phyloP scores from a whole-genome alignment of 2,888 invertebrate genomes.

The Caenorhabditis sp. region DNA sequence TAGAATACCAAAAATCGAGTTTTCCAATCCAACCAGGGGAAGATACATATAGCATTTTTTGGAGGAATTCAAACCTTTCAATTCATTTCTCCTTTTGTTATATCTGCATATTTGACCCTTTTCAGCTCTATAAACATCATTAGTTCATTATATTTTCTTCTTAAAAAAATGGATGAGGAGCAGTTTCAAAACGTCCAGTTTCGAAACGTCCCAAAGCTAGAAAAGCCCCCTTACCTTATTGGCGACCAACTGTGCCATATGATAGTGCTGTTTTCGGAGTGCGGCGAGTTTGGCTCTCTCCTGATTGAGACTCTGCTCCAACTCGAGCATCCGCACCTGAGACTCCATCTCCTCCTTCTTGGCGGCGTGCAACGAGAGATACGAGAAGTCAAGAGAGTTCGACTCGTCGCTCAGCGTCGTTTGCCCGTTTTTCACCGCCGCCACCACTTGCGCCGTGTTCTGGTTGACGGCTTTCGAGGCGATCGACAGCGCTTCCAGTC shows the following conservation, averaged over 20 bases:
- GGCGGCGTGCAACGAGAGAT: constrained; percentile 93
- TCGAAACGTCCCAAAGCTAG: too few relatives aligned
- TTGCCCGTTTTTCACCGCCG: constrained; percentile 93
- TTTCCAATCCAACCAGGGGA: too few relatives aligned
- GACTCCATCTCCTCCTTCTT: constrained; percentile 98
- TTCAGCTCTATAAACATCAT: too few relatives aligned
- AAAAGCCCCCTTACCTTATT: constrained; percentile 56
- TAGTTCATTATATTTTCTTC: not conserved
- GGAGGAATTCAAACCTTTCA: not conserved
- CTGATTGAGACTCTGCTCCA: constrained; percentile 93
- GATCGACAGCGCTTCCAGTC: constrained; percentile 88
- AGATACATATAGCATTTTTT: too few relatives aligned
- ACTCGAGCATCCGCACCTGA: constrained; percentile 93
- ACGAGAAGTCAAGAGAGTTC: constrained; percentile 91
- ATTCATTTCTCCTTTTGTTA: not conserved
- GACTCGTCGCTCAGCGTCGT: constrained; percentile 91
- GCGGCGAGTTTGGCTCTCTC: constrained; percentile 92
- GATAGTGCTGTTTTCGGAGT: constrained; percentile 94
- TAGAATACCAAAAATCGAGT: too few relatives aligned
- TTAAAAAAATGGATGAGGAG: too few relatives aligned
- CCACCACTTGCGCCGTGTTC: constrained; percentile 94
- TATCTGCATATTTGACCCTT: too few relatives aligned
- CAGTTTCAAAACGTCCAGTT: too few relatives aligned
- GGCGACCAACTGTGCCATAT: constrained; percentile 84
- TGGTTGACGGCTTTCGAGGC: constrained; percentile 93